Percentiles rank a stretch among this genome's conserved stretches.
These are phyloP conservation scores for Lates calcarifer DNA, from an alignment of 2,113 vertebrate genomes.

Conservation along the genomic window DNA sequence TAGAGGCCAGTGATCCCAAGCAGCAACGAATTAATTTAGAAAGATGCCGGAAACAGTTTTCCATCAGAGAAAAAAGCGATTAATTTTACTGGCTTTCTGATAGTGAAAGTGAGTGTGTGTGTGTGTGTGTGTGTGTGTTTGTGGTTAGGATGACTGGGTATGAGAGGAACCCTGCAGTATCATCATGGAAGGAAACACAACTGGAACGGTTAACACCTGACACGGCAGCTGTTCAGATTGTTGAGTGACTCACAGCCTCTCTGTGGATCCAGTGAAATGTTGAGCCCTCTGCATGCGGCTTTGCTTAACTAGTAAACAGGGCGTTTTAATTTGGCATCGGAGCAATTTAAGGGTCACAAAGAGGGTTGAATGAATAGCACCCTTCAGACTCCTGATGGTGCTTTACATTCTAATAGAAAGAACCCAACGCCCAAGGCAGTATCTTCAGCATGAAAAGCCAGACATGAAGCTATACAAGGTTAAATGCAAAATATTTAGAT, in stretches of 20 bases:
- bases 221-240: conserved; percentile 76
- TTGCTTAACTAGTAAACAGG: conserved; percentile 28
- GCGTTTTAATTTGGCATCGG: conserved; percentile 9
- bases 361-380: neutral
- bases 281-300: conserved; percentile 9
- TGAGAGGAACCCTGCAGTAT: conserved; percentile 58
- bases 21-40: neutral
- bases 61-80: neutral
- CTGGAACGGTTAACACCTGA: conserved; percentile 72
- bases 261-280: conserved; percentile 40
- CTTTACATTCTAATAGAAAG: neutral
- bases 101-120: conserved; percentile 24
- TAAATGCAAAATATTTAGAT: conserved; percentile 62
- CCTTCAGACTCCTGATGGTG: neutral
- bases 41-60: conserved; percentile 8
- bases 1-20: neutral
- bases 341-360: neutral
- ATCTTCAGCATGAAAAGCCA: neutral
- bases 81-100: conserved; percentile 17
- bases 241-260: conserved; percentile 65
- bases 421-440: neutral
- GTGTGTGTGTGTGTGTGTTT: conserved; percentile 31
- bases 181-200: conserved; percentile 73
- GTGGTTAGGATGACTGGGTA: conserved; percentile 44
- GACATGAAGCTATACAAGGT: conserved; percentile 25